Evolutionary conservation across 53 echinoderm and acorn worm species (phyloP).

Genomic region (Crossaster papposus): DNA sequence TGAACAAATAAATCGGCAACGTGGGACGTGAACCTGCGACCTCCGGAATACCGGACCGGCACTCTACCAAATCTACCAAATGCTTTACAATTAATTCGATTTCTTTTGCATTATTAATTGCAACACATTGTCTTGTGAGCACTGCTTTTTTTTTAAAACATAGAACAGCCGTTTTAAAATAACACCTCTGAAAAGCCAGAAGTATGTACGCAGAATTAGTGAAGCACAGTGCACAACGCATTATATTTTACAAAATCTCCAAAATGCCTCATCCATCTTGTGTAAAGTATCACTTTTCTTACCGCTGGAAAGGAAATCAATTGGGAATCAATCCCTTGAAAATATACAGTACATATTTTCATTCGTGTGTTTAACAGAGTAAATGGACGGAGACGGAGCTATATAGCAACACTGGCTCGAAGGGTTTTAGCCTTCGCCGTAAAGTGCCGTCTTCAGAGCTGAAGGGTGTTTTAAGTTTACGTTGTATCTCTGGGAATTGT

Average conservation of each 20-base stretch:
- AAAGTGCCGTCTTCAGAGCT: not conserved
- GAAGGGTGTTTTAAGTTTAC: not conserved
- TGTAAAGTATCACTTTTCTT: not conserved
- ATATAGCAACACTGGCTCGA: not conserved
- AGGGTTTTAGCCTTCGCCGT: not conserved
- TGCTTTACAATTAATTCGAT: too few relatives aligned
- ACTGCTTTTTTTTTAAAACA: not conserved
- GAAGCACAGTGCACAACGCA: not conserved
- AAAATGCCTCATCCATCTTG: not conserved
- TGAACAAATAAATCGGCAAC: too few relatives aligned
- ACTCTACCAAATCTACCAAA: too few relatives aligned
- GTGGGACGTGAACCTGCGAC: too few relatives aligned
- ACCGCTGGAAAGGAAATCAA: not conserved
- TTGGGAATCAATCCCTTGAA: not conserved
- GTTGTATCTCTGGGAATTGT: constrained; percentile 6
- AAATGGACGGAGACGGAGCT: too few relatives aligned
- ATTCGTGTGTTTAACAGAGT: too few relatives aligned
- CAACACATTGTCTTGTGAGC: too few relatives aligned
- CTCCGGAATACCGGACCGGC: too few relatives aligned
- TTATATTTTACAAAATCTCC: not conserved
- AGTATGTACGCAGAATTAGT: not conserved
- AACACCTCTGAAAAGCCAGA: not conserved
- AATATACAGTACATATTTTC: not conserved
- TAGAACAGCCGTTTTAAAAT: not conserved
- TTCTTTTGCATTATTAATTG: too few relatives aligned